Percentiles rank a stretch among this genome's conserved stretches.
Evolutionary conservation across 2,113 vertebrate species (phyloP).

Genomic region (Centrocercus urophasianus): DNA sequence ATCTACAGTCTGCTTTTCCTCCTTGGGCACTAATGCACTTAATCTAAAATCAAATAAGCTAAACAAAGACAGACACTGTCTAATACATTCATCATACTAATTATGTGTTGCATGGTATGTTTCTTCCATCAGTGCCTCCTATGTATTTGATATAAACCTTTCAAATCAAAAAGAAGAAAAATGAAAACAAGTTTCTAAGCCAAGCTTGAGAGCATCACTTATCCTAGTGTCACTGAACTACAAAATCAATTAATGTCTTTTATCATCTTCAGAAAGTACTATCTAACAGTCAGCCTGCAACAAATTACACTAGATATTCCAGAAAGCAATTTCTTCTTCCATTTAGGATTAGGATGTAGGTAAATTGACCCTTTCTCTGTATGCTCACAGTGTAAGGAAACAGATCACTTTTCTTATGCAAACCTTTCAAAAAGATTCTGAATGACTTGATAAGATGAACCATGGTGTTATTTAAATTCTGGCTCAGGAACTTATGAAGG

Average conservation of each 20-base stretch:
- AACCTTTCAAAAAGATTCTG: conserved; percentile 28
- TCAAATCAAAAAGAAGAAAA: conserved; percentile 56
- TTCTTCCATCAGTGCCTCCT: conserved; percentile 47
- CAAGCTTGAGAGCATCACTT: conserved; percentile 68
- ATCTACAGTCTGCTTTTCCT: background rate
- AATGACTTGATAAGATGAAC: conserved; percentile 6
- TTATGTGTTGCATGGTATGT: conserved; percentile 46
- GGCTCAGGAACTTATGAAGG: background rate
- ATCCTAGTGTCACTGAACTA: conserved; percentile 64
- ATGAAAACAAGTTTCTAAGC: conserved; percentile 50
- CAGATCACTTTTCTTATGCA: background rate
- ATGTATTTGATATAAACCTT: conserved; percentile 68
- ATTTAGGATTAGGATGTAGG: conserved; percentile 68
- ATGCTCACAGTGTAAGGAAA: background rate
- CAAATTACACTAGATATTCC: conserved; percentile 66
- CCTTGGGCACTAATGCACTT: background rate
- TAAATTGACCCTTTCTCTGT: conserved; percentile 67
- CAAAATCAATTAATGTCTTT: conserved; percentile 76
- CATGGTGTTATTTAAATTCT: conserved; percentile 66
- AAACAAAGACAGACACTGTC: background rate
- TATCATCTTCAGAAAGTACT: conserved; percentile 68
- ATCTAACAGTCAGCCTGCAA: conserved; percentile 53
- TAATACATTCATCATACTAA: conserved; percentile 52
- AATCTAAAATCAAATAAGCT: background rate
- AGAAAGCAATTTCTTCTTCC: conserved; percentile 70